Conservation (phyloP, 2,797 vertebrate genomes). For the Melanotaenia maccullochi region DNA sequence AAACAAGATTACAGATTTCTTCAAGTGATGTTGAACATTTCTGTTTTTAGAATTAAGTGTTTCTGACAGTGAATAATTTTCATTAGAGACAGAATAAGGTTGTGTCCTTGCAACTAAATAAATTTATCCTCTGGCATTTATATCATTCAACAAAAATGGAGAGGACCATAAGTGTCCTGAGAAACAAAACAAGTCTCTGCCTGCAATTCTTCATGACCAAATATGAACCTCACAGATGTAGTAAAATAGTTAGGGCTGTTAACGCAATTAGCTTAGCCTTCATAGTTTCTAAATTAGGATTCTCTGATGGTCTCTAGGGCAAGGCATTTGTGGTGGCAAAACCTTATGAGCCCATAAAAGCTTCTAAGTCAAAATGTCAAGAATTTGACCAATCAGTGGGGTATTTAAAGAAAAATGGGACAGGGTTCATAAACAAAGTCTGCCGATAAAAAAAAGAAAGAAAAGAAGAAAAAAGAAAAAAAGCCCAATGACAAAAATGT, state of each 20-base stretch:
- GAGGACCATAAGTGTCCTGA: constrained; percentile 61
- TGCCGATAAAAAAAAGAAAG: constrained; percentile 80
- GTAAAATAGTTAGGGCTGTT: constrained; percentile 64
- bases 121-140: constrained; percentile 48
- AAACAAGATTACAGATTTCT: constrained; percentile 36
- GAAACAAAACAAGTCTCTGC: constrained; percentile 62
- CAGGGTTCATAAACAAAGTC: constrained; percentile 87
- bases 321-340: constrained; percentile 62
- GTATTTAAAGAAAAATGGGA: constrained; percentile 86
- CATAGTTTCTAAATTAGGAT: constrained; percentile 73
- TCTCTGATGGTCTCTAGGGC: constrained; percentile 66
- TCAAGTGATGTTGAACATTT: constrained; percentile 34
- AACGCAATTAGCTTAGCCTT: constrained; percentile 66
- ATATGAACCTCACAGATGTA: constrained; percentile 74
- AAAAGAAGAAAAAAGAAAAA: constrained; percentile 69
- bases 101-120: constrained; percentile 38
- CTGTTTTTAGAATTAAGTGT: constrained; percentile 47
- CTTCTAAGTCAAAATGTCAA: constrained; percentile 78
- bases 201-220: constrained; percentile 70
- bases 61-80: constrained; percentile 41
- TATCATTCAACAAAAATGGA: constrained; percentile 59
- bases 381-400: constrained; percentile 86
- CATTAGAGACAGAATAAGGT: constrained; percentile 41
- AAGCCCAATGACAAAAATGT: constrained; percentile 82
- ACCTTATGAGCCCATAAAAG: constrained; percentile 73